Evolutionary conservation across 2,888 invertebrate species (phyloP), one percentile per base, ranked within the genome.

Genomic region (Patella caerulea): DNA sequence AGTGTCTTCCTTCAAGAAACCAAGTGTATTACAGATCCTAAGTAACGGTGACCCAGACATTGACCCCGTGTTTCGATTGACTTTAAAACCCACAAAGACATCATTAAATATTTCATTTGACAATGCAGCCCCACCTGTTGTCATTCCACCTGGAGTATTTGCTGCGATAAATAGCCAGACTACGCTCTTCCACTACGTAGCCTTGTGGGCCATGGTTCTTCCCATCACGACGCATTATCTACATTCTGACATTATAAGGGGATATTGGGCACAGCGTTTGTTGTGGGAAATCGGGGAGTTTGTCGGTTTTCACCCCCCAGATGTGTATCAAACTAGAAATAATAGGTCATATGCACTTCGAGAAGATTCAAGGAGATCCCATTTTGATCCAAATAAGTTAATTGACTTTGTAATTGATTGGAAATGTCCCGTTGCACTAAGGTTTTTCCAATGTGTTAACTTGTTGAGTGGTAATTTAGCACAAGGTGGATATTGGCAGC

Each of bases 21-120:
- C 87, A 0, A 75, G 81, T 29, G 82, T 88, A 15, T 87, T 87
- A 72, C 88, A 88, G 78, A 85, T 87, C 11, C 71, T 89, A 3
- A 86, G 84, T 55, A 84, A 87, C 73, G 86, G 86, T 3, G 88
- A 88, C 73, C 88, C 88, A 1, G 88, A 88, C 78, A 84, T 89
- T 55, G 88, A 88, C 79, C 86, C 88, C 54, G 79, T 88, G 14
- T 87, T 82, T 77, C 65, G 88, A 75, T 79, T 89, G 71, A 87
- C 86, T 12, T 73, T 86, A 55, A 82, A 81, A 53, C 71, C 55
- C 17, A 73, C 80, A 2, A n/a, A 69, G 12, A 71, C 73, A 29
- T 72, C 56, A 24, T 77, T 88, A 14, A 77, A 85, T 56, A 72
- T 87, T 34, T 78, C 76, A n/a, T 88, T 88, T 79, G 86, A 89